Evolutionary conservation across 2,888 invertebrate species (phyloP), one percentile per base, ranked within the genome.

Genomic region (Drosophila imparisetae): DNA sequence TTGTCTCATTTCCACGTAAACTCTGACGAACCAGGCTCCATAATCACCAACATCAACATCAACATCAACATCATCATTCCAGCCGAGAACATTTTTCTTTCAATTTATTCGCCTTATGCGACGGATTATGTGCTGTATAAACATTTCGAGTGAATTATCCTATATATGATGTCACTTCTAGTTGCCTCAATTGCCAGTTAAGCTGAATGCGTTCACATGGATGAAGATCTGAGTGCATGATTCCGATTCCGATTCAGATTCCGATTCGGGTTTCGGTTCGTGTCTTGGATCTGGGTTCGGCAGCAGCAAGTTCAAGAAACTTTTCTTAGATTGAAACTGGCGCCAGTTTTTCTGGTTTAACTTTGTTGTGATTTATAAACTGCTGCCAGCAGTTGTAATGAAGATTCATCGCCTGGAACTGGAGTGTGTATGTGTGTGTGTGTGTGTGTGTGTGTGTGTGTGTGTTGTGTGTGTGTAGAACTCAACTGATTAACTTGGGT

Each of bases 1-100:
- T 92, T 92, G 92, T 93, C 91, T 87, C 85, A 85, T 77, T 87
- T 89, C 88, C 83, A 81, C 89, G 87, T 87, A 86, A 87, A 78
- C 66, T 61, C 60, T 67, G 68, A 78, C 65, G 68, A 71, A 72
- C 64, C 57, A 58, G 50, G 50, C 45, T 36, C 45, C 67, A 59
- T 54, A 59, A 27, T 10, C 57, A 38, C 34, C 36, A 2, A 32
- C 24, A 24, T 53, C 54, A 2, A 32, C 24, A 24, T 53, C 54
- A 29, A 4, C 55, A 40, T 40, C 34, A 8, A 21, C 29, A 21
- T 21, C 32, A 53, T 24, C 45, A 21, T 45, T 45, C 45, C 13
- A 53, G 10, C 21, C 52, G 10, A 40, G 38, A 67, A 69, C 29
- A 55, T 38, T 13, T 69, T 79, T 80, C 83, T 72, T 75, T 88